Evolutionary conservation across 2,888 invertebrate species (phyloP), one percentile per base, ranked within the genome.

Genomic region (Saturnia pavonia): DNA sequence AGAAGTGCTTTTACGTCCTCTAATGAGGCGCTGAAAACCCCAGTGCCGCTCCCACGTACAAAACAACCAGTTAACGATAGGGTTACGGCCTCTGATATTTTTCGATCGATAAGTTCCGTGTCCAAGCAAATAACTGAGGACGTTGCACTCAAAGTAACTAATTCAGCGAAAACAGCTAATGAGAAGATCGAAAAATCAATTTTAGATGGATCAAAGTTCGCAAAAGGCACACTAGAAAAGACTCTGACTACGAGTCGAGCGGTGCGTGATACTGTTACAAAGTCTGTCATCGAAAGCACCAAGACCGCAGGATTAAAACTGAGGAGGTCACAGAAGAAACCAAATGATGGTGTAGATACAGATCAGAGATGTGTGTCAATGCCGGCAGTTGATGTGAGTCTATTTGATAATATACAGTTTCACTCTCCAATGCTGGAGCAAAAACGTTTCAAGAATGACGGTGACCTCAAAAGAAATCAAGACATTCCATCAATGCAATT

Each of bases 401-500:
- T 96, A 16, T 96, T 96, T 90, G 95, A 95, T 78, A 94, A 94
- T 66, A 95, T 96, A 74, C 95, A 95, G 74, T 96, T 96, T 79
- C 94, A 95, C 76, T 96, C 96, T 22, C 96, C 96, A 2, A 85
- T 95, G 69, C 80, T 90, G 57, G 90, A 91, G 78, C 94, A 93
- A 75, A 92, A 91, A 70, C 85, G 82, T 71, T 86, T 83, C 71
- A 77, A 78, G 54, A 87, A 83, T 76, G 86, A 89, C 19, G 75
- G 69, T 22, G 80, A 80, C 12, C 69, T 71, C 22, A 75, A 77
- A 66, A 80, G 74, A 14, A 78, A 74, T 67, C 74, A 76, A 70
- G 84, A 85, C 25, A 77, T 87, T 51, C 87, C 87, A 51, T 82
- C 85, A 54, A 76, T 86, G 25, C 83, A 88, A 67, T 74, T 90